phyloP scores from a whole-genome alignment of 2,113 vertebrate genomes.

The Apistogramma diplotaenia region DNA sequence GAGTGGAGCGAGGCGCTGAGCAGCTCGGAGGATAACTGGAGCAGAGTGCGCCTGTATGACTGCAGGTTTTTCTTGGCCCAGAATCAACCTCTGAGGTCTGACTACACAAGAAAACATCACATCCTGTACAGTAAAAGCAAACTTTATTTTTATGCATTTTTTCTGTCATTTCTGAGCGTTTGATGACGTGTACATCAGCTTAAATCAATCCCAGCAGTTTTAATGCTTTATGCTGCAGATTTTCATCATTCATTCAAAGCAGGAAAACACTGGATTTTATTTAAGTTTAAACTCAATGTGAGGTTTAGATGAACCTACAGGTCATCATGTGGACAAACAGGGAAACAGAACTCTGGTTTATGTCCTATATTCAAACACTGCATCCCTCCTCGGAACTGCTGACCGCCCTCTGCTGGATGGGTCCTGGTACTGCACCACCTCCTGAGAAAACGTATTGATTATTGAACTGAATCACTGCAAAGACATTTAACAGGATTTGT shows the following conservation, averaged over 20 bases:
- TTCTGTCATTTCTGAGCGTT: background rate
- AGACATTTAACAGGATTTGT: background rate
- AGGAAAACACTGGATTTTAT: background rate
- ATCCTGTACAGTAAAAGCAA: no score
- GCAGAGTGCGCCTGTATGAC: background rate
- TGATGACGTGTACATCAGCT: background rate
- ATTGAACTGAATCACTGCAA: background rate
- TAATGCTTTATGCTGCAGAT: background rate
- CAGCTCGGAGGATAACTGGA: background rate
- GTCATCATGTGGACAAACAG: background rate
- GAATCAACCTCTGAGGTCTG: background rate
- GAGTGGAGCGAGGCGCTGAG: background rate
- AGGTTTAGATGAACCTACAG: no score
- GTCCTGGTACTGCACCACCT: background rate
- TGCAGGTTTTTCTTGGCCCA: background rate
- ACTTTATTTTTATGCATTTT: no score
- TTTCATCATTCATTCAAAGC: background rate
- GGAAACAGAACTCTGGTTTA: background rate
- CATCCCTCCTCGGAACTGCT: background rate
- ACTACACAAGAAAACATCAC: background rate
- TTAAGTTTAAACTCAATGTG: no score
- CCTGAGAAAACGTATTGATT: background rate
- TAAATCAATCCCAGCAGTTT: background rate
- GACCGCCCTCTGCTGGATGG: slow-evolving; percentile 30
- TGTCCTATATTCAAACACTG: slow-evolving; percentile 17